These are phyloP conservation scores for Drosophila quinaria DNA, from an alignment of 2,888 invertebrate genomes.

Conservation along the genomic window DNA sequence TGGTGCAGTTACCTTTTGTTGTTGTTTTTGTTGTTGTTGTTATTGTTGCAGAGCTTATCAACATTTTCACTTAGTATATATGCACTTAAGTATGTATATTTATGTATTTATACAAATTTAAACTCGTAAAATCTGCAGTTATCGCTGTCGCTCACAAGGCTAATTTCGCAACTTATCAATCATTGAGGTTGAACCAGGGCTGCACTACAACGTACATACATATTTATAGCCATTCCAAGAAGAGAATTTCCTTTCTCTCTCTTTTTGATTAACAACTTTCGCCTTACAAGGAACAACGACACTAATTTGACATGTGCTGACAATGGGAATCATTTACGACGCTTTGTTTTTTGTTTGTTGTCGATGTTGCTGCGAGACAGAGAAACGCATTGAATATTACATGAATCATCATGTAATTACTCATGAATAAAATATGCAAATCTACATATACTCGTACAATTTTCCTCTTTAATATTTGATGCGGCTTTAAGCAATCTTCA, in stretches of 20 bases:
- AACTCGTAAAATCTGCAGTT: constrained; percentile 16
- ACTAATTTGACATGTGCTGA: constrained; percentile 15
- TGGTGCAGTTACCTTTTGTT: constrained; percentile 52
- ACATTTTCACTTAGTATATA: constrained; percentile 20
- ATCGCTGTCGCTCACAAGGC: constrained; percentile 20
- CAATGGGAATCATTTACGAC: constrained; percentile 26
- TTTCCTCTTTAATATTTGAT: neutral
- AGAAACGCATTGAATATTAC: constrained; percentile 1
- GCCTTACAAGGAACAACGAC: constrained; percentile 5
- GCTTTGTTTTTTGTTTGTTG: constrained; percentile 15
- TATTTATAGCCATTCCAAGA: constrained; percentile 12
- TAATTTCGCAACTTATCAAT: constrained; percentile 49
- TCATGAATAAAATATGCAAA: neutral
- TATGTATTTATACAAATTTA: constrained; percentile 3
- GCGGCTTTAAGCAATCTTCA: neutral
- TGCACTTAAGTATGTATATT: neutral
- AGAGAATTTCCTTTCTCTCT: constrained; percentile 18
- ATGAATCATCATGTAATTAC: constrained; percentile 18
- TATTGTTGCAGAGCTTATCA: constrained; percentile 30
- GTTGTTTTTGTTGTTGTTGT: neutral
- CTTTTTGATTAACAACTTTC: constrained; percentile 20
- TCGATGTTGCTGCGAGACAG: constrained; percentile 1
- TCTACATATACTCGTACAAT: neutral
- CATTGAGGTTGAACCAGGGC: constrained; percentile 17
- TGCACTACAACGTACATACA: neutral